Evolutionary conservation across 1,140 invertebrate genomes (phyloP), one percentile per base, ranked within the genome.

Genomic region (Dinothrombium tinctorium): DNA sequence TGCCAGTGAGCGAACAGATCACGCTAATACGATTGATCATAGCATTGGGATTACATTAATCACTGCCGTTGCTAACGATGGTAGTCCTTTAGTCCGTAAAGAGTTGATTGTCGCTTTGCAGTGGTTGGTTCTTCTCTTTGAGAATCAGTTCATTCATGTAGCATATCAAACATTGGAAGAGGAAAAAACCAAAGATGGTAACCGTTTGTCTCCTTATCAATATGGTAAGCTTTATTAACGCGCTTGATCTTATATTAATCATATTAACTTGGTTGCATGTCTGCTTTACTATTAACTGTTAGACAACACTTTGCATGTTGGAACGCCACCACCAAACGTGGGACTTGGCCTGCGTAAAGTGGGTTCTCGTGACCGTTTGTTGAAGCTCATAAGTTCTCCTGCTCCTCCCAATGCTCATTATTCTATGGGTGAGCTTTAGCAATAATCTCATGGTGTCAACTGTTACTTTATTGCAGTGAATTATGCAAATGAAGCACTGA

Each of bases 1-100:
- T 20, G 71, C 71, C 15, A 68, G 65, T 15, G 74, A 82, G 51
- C 69, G 84, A 51, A 80, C 72, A 39, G 81, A 82, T 51, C 86
- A 92, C 62, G 81, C 84, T 9, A 87, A 83, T 53, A 80, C 75
- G 53, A 80, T 92, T 42, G 83, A 92, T 63, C 77, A 87, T 52
- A 73, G 73, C 48, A 78, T 94, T 45, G 82, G 76, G 23, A 78
- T 84, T 60, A 79, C 68, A 24, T 62, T 94, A 37, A 21, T 36
- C 20, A 76, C 73, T 53, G 71, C 68, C 6, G 70, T 78, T 5
- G 68, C 67, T 4, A 63, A 70, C 47, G 87, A 95, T 61, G 82
- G 79, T 60, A 79, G 76, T 54, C 73, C 75, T 45, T 59, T 92
- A 49, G 84, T 92, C 42, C 71, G 87, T 52, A 74, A 76, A 69